These are phyloP conservation scores for Archips xylosteana DNA, from an alignment of 2,888 invertebrate genomes.

Conservation along the genomic window DNA sequence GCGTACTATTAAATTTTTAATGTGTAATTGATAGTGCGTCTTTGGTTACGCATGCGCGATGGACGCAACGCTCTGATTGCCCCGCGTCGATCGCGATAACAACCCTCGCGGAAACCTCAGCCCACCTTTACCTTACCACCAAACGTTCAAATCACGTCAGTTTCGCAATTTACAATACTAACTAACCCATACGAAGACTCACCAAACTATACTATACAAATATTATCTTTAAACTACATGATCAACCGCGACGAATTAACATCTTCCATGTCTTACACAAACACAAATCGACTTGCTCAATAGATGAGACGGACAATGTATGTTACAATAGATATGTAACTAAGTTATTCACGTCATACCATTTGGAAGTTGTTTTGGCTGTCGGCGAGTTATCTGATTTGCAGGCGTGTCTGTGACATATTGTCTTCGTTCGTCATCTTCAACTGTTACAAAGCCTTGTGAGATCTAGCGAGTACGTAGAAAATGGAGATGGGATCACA, in stretches of 20 bases:
- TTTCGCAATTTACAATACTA: constrained; percentile 13
- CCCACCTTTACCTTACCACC: constrained; percentile 45
- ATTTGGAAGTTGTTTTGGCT: constrained; percentile 65
- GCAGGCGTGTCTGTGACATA: constrained; percentile 70
- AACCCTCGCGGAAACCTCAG: constrained; percentile 55
- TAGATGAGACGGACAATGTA: constrained; percentile 22
- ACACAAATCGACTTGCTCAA: constrained; percentile 38
- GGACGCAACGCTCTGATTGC: constrained; percentile 65
- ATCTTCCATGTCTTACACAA: constrained; percentile 30
- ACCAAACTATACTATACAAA: constrained; percentile 7
- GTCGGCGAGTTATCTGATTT: constrained; percentile 63
- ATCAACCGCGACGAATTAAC: constrained; percentile 28
- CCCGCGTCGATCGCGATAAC: constrained; percentile 50
- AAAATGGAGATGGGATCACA: constrained; percentile 21
- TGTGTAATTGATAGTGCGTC: constrained; percentile 41
- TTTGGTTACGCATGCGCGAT: constrained; percentile 43
- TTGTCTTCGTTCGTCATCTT: constrained; percentile 61
- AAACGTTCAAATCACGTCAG: constrained; percentile 4
- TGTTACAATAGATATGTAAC: constrained; percentile 29
- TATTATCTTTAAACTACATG: constrained; percentile 18
- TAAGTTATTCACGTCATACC: constrained; percentile 61
- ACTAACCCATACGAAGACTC: constrained; percentile 3
- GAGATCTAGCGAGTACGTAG: constrained; percentile 44
- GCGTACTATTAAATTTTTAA: constrained; percentile 13
- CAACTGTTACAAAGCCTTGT: constrained; percentile 48